Evolutionary conservation across 2,113 vertebrate genomes (phyloP).

Genomic region (Camelus bactrianus): DNA sequence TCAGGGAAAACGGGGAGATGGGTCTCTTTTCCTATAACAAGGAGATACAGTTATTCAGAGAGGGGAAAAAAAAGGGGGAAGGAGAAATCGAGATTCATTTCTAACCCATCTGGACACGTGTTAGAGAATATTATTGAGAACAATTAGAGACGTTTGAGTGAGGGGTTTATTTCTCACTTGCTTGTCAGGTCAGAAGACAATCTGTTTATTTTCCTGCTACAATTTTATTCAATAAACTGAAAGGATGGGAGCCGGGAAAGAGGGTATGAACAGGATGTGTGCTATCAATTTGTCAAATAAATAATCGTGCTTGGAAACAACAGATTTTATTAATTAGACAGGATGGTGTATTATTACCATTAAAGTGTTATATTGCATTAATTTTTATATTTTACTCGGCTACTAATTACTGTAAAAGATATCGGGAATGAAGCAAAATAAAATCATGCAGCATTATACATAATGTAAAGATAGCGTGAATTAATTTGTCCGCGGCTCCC

Average conservation of each 20-base stretch:
- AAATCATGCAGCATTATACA: constrained; percentile 84
- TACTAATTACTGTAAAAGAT: constrained; percentile 85
- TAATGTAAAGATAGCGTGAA: constrained; percentile 83
- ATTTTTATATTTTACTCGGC: constrained; percentile 83
- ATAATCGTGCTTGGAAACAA: constrained; percentile 84
- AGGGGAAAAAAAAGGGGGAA: neutral
- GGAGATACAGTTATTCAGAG: neutral
- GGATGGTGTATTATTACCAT: constrained; percentile 85
- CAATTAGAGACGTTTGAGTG: constrained; percentile 70
- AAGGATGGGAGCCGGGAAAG: constrained; percentile 67
- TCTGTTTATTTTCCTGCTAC: constrained; percentile 68
- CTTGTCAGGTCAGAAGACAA: constrained; percentile 81
- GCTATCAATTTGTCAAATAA: constrained; percentile 85
- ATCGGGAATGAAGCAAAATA: constrained; percentile 84
- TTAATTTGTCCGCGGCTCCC: constrained; percentile 73
- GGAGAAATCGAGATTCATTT: constrained; percentile 46
- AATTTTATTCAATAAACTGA: constrained; percentile 77
- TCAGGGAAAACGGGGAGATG: neutral
- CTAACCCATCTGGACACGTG: constrained; percentile 56
- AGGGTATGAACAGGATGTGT: constrained; percentile 80
- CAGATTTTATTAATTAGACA: constrained; percentile 86
- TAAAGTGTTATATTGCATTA: constrained; percentile 85
- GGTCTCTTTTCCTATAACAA: constrained; percentile 28
- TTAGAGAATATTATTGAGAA: constrained; percentile 64
- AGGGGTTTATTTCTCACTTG: constrained; percentile 74